Evolutionary conservation across 23 tunicate species (phyloP).

Genomic region (Ciona savignyi): DNA sequence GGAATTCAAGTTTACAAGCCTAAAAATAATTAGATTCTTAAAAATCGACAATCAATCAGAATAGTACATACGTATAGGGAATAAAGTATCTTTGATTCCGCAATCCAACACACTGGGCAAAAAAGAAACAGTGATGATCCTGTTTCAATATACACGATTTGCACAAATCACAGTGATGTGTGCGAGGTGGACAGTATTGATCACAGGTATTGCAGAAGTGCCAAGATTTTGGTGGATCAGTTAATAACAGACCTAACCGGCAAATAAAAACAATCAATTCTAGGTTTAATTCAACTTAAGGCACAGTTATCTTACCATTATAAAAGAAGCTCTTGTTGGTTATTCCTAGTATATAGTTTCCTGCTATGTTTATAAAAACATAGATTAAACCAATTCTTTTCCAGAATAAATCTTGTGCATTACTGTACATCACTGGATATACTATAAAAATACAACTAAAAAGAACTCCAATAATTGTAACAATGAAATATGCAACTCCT

Average conservation of each 20-base stretch:
- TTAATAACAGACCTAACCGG: constrained; percentile 25
- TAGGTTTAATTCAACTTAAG: too few species aligned
- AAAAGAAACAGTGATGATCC: constrained; percentile 92
- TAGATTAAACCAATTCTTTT: constrained; percentile 11
- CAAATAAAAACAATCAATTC: constrained; percentile 4
- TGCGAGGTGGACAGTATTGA: constrained; percentile 84
- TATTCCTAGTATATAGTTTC: constrained; percentile 61
- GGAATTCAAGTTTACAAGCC: too few species aligned
- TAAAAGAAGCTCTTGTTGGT: constrained; percentile 12
- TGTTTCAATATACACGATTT: constrained; percentile 57
- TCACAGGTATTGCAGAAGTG: constrained; percentile 44
- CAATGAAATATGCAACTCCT: constrained; percentile 37
- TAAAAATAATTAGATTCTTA: not conserved
- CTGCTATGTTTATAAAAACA: constrained; percentile 71
- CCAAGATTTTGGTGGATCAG: constrained; percentile 74
- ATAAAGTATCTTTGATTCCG: constrained; percentile 68
- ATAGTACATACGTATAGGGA: constrained; percentile 56
- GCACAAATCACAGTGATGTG: constrained; percentile 85
- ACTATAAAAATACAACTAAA: constrained; percentile 47
- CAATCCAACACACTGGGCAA: constrained; percentile 62
- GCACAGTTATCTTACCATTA: too few species aligned
- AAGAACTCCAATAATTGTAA: constrained; percentile 33
- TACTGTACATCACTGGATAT: constrained; percentile 40
- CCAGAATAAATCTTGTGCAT: constrained; percentile 12
- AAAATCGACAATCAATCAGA: not conserved